Base-by-base conservation (phyloP, 2,888 invertebrate genomes). In the Aromia moschata region DNA sequence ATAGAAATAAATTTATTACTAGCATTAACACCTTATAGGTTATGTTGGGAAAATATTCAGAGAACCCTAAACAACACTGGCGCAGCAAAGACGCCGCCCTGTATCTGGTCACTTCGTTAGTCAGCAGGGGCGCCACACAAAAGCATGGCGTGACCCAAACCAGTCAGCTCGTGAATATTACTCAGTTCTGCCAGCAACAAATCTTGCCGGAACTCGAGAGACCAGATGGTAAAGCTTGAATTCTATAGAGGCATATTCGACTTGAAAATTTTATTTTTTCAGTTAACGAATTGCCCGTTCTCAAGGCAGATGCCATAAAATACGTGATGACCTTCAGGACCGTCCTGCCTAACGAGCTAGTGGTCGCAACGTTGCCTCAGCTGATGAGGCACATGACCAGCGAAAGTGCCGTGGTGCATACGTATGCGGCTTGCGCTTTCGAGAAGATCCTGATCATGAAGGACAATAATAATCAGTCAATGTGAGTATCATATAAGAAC, bases 241-340 rank as follows among this genome's bases (percentile, higher is more conserved):
- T 30, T 51, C 37, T 44, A 33, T 33, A 33, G 5, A 10, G 25
- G n/a, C n/a, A n/a, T 25, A 5, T 25, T 25, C 4, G 25, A 37
- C 37, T 12, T 37, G 10, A 7, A 17, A 4, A 15, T 40, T 40
- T 14, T 15, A 40, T 45, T 40, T 33, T 85, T 86, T 62, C 82
- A 95, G 95, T 95, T 5, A 91, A 92, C 74, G 90, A 91, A 69
- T 81, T 91, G 60, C 95, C 97, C 0, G 95, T 99, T 1, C 81
- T 99, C 20, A 97, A 97, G 79, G 97, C 98, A 0, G 98, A 98
- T 79, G 92, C 95, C 1, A 89, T 99, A 52, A 98, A 98, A 79
- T 99, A 95, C 77, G 81, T 98, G 7, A 96, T 98, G 90, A 94
- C 94, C 3, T 99, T 99, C 82, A 87, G 99, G 58, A 92, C 92